A percentile compares a stretch with the other conserved stretches of the same genome.
These are phyloP conservation scores for Euborellia annulipes DNA, from an alignment of 1,140 invertebrate genomes.

Conservation along the genomic window DNA sequence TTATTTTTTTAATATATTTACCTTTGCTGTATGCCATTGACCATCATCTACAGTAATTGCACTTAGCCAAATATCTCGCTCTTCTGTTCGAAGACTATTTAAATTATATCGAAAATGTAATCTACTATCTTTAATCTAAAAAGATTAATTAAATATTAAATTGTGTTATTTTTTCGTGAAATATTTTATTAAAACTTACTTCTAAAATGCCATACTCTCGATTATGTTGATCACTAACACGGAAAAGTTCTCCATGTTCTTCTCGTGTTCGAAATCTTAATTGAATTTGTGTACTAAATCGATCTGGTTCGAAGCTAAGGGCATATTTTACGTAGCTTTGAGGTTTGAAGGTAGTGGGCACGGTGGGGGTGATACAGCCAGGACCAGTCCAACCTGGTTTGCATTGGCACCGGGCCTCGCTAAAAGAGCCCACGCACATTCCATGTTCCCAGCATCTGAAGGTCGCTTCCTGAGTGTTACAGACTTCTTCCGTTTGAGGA, in stretches of 20 bases:
- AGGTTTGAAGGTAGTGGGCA: constrained; percentile 74
- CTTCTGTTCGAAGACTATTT: constrained; percentile 75
- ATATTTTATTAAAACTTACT: constrained; percentile 28
- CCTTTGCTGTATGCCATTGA: constrained; percentile 88
- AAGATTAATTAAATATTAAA: constrained; percentile 8
- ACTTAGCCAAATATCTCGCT: constrained; percentile 78
- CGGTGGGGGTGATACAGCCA: constrained; percentile 67
- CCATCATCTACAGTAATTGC: constrained; percentile 85
- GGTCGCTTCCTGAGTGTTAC: constrained; percentile 61
- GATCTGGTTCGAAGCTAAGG: constrained; percentile 81
- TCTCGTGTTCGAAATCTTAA: constrained; percentile 84
- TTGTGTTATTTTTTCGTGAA: neutral
- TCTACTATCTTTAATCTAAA: constrained; percentile 68
- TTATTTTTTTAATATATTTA: too few species aligned
- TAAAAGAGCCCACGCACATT: constrained; percentile 78
- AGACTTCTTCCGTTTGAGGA: constrained; percentile 77
- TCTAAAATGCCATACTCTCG: constrained; percentile 88
- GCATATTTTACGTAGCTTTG: constrained; percentile 93
- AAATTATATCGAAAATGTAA: constrained; percentile 85
- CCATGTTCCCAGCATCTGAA: constrained; percentile 81
- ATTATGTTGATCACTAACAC: constrained; percentile 86
- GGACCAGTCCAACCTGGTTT: constrained; percentile 82
- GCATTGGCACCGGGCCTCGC: constrained; percentile 78
- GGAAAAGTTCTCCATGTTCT: constrained; percentile 77
- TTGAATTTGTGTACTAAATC: constrained; percentile 83